These are phyloP conservation scores for Columbina picui DNA, from an alignment of 2,113 vertebrate genomes.

Conservation along the genomic window DNA sequence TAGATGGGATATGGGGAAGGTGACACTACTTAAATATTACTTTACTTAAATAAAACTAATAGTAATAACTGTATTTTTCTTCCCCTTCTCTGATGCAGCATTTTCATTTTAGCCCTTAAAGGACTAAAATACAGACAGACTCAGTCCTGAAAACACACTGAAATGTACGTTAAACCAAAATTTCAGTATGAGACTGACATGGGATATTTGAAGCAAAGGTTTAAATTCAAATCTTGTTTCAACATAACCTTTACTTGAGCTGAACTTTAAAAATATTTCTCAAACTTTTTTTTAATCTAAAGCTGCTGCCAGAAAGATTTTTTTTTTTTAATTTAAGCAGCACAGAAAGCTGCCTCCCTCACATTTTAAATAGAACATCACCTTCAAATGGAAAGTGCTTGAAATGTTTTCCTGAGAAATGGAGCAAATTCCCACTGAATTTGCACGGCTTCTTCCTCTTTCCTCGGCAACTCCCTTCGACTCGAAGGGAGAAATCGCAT, in stretches of 20 bases:
- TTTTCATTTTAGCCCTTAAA: not conserved
- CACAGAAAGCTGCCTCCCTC: not conserved
- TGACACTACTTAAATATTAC: not conserved
- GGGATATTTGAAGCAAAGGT: not conserved
- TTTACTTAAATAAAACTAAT: not conserved
- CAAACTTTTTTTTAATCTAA: not conserved
- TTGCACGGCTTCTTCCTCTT: not conserved
- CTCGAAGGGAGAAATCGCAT: not conserved
- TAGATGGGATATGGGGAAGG: not conserved
- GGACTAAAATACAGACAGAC: not conserved
- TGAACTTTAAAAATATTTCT: not conserved
- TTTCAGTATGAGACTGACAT: rapidly evolving
- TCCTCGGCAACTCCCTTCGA: not conserved
- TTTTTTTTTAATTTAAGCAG: not conserved
- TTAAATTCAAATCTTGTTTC: not conserved
- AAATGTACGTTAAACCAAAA: not conserved
- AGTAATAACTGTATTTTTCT: not conserved
- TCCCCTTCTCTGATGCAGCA: not conserved
- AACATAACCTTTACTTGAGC: not conserved
- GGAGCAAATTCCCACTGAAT: rapidly evolving
- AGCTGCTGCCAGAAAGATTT: not conserved
- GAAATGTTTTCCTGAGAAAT: not conserved
- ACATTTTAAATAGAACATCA: not conserved
- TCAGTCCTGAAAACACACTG: not conserved
- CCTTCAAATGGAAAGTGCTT: not conserved